These are phyloP conservation scores for Theocolax elegans DNA, from an alignment of 1,140 invertebrate genomes.

Conservation along the genomic window DNA sequence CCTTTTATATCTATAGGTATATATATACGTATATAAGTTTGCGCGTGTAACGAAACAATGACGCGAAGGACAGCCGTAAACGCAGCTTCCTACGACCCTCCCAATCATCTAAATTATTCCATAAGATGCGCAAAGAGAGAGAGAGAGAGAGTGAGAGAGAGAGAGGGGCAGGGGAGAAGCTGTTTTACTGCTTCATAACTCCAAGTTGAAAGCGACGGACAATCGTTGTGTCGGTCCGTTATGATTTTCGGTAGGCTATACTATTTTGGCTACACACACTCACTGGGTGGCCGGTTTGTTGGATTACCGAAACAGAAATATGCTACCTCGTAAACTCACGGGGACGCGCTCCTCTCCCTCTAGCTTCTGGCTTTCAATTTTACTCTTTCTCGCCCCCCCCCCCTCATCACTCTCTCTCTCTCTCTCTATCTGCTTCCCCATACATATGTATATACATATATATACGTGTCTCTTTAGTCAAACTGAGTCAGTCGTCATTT, in stretches of 20 bases:
- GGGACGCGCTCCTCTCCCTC: constrained; percentile 55
- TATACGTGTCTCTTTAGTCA: no score
- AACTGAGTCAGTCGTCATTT: no score
- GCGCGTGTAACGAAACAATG: no score
- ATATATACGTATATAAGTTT: no score
- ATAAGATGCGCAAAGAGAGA: constrained; percentile 47
- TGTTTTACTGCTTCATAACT: constrained; percentile 68
- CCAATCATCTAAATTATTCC: constrained; percentile 68
- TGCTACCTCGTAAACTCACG: constrained; percentile 66
- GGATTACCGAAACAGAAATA: constrained; percentile 65
- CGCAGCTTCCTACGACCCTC: constrained; percentile 54
- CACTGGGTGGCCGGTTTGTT: constrained; percentile 60
- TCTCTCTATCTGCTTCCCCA: constrained; percentile 2
- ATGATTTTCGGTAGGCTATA: constrained; percentile 61
- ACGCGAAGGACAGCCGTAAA: constrained; percentile 42
- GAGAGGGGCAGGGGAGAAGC: constrained; percentile 37
- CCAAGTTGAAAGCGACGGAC: constrained; percentile 57
- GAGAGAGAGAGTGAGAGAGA: constrained; percentile 33
- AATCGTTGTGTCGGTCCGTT: constrained; percentile 62
- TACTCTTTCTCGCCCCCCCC: neutral
- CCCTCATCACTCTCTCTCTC: constrained; percentile 33
- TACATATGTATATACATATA: no score
- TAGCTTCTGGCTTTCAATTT: neutral
- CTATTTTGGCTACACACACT: constrained; percentile 62
- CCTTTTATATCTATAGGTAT: neutral